Base-by-base conservation (phyloP, 2,888 invertebrate genomes). In the Cephus rjabovi region DNA sequence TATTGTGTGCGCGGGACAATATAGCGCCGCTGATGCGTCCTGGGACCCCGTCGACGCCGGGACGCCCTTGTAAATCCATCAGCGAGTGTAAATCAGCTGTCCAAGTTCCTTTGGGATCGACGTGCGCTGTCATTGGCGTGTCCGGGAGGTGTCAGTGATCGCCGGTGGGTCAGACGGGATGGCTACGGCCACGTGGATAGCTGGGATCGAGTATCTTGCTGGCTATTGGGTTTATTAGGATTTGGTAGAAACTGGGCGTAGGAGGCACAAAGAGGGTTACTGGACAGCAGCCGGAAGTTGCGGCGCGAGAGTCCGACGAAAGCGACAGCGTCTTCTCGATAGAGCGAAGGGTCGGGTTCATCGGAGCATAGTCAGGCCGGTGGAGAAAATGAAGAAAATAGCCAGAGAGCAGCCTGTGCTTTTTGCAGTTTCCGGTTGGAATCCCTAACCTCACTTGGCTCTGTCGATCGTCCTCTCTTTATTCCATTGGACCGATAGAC, bases 351-450 rank as follows among this genome's bases (percentile, higher is more conserved):
- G 31, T 33, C 33, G 34, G 35, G 23, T 12, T 34, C 74, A n/a
- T 30, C 35, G n/a, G 23, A 23, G 74, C 35, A 34, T 15, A 15
- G 12, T 15, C 9, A 9, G 4, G 31, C 11, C 11, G 71, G 12
- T 12, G 6, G 33, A 12, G 71, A 31, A 31, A 23, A n/a, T 30
- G 4, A 71, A 15, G 71, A 33, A 23, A 15, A 56, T 56, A 56
- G 56, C 56, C 56, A 56, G 56, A 71, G 33, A 31, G 2, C 71
- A 34, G 12, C 12, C 74, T 12, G 35, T 35, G 74, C 74, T 74
- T 74, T 74, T 74, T 74, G 35, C 74, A 35, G 74, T 34, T 74
- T 35, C 74, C 74, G 31, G 31, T 74, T 34, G 23, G 35, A 30
- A 35, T 34, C 33, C 74, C 34, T 74, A 30, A 30, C 34, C 74